Base-by-base conservation (phyloP, 2,888 invertebrate genomes). In the Lomographa bimaculata region DNA sequence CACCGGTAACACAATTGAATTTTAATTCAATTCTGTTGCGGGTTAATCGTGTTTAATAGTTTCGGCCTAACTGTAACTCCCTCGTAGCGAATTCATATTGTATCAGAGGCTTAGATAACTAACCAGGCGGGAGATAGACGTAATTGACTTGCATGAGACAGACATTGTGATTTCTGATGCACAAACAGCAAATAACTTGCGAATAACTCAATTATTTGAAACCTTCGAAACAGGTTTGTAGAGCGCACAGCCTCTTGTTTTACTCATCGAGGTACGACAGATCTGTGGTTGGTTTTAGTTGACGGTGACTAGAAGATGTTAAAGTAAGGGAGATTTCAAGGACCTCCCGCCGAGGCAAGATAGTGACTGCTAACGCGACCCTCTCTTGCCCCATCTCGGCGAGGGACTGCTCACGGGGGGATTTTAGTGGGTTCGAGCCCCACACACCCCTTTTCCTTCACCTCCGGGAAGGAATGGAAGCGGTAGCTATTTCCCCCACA, bases 91-190 rank as follows among this genome's bases (percentile, higher is more conserved):
- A 79, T 82, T 80, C 76, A 78, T 79, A 78, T 80, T 82, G 79
- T 79, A 79, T 79, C 75, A 67, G 69, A 64, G 69, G 73, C 67
- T 70, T 69, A 64, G 74, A 71, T 81, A 78, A 69, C 73, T 81
- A 87, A 86, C 83, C 62, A 70, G 83, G 77, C 86, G 75, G 72
- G 51, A 64, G 80, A 85, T 76, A 84, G 82, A 79, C 83, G 43
- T 87, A 86, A 86, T 87, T 87, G 84, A 82, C 85, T 84, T 78
- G 78, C 75, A 80, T 78, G 75, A 79, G 81, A 67, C 82, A 76
- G 69, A 68, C 70, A 81, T 84, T 83, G 76, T 82, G 81, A 83
- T 83, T 43, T 83, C 78, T 62, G 56, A 57, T 64, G 49, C 60
- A 59, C 62, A 65, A 63, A 62, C 60, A 47, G 51, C 45, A 41